A percentile compares a stretch with the other conserved stretches of the same genome.
phyloP scores from a whole-genome alignment of 1,140 invertebrate species.

The Dendroctonus valens region DNA sequence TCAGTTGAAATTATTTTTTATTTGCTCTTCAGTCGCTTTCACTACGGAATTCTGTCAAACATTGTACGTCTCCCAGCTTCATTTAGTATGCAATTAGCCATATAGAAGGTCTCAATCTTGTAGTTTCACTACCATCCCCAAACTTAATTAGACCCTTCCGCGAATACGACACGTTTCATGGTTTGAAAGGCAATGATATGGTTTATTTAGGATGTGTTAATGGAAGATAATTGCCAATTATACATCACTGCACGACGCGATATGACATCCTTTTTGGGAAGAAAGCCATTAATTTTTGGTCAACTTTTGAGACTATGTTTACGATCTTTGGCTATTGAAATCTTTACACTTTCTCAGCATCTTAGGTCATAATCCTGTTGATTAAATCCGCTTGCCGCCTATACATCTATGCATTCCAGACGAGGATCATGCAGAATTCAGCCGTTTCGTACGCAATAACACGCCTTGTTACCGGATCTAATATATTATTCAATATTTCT shows the following conservation, averaged over 20 bases:
- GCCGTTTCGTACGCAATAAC: conserved; percentile 14
- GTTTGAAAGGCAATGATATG: conserved; percentile 2
- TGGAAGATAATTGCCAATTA: not conserved
- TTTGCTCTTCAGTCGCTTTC: not conserved
- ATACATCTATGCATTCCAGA: too few species aligned
- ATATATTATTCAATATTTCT: conserved; percentile 24
- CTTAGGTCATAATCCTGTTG: not conserved
- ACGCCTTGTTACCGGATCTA: conserved; percentile 19
- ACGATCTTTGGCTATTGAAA: too few species aligned
- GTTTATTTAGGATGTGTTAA: conserved; percentile 8
- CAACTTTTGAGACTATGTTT: too few species aligned
- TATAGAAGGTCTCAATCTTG: conserved; percentile 3
- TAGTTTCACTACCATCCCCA: conserved; percentile 7
- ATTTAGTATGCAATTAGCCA: conserved; percentile 16
- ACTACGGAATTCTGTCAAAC: not conserved
- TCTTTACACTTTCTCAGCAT: too few species aligned
- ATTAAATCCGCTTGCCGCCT: not conserved
- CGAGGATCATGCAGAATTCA: conserved; percentile 1
- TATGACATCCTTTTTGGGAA: too few species aligned
- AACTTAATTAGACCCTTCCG: conserved; percentile 10
- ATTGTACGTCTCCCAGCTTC: conserved; percentile 1
- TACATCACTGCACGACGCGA: too few species aligned
- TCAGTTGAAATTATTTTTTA: not conserved
- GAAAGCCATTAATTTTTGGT: too few species aligned
- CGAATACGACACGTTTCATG: conserved; percentile 7